Base-by-base conservation (phyloP, 1,140 invertebrate species). In the Penaeus japonicus region DNA sequence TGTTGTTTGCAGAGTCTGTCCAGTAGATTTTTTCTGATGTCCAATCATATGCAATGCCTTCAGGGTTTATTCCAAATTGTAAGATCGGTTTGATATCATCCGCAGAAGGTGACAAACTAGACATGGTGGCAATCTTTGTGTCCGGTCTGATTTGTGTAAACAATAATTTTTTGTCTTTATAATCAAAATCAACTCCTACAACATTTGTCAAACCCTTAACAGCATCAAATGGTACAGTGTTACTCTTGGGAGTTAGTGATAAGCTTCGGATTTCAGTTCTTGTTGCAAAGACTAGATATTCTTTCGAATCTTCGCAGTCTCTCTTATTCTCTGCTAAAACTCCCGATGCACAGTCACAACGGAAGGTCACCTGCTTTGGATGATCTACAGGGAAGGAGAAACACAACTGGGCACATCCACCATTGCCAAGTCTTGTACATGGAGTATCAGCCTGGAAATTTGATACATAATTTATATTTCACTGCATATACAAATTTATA, bases 11-110 rank as follows among this genome's bases (percentile, higher is more conserved):
- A 65, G 96, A 98, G 91, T 99, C 98, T 0, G 98, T 98, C 98
- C 98, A 99, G 92, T 99, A 99, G 47, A 99, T 95, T 92, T 98
- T 99, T 91, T 97, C 96, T 89, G 97, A 96, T 0, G 98, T 98
- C 98, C 98, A 99, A 91, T 99, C 98, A 91, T 98, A 98, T 0
- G 98, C 97, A 89, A 99, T 97, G 5, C 98, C 98, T 92, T 99
- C 98, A 0, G 97, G 97, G 93, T 98, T 98, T 83, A 98, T 97
- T 27, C 96, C 96, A 92, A 96, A 84, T 93, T 95, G 20, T 32
- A 91, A 55, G 32, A 93, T 92, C 15, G 90, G 81, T 35, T 91
- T 85, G 0, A 90, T 85, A 32, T 91, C 90, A 39, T 90, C 79
- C 24, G 89, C 78, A 32, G 91, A 77, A 15, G 92, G 90, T 12